phyloP scores from a whole-genome alignment of 1,140 invertebrate genomes.

The Drosophila ohnishii region DNA sequence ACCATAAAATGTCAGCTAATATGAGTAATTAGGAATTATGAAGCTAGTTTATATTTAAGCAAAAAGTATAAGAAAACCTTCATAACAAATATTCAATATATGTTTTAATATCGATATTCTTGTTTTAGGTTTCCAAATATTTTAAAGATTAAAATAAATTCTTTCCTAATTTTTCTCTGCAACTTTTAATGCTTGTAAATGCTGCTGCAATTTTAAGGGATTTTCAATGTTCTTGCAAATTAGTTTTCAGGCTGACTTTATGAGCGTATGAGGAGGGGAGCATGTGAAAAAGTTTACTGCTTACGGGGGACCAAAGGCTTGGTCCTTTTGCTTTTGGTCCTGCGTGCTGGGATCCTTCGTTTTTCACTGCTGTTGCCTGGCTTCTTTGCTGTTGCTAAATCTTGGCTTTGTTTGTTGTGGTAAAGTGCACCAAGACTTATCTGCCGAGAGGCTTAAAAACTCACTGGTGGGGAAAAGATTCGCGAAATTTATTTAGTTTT shows the following conservation, averaged over 20 bases:
- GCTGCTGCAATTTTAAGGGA: slow-evolving; percentile 58
- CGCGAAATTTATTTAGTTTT: slow-evolving; percentile 7
- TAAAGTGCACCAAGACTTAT: slow-evolving; percentile 9
- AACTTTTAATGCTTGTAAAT: slow-evolving; percentile 14
- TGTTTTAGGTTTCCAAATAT: no score
- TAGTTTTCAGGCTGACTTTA: slow-evolving; percentile 61
- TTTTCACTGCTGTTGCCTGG: slow-evolving; percentile 19
- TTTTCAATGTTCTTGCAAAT: slow-evolving; percentile 76
- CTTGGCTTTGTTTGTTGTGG: slow-evolving; percentile 26
- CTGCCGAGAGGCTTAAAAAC: slow-evolving; percentile 9
- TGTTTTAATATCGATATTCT: no score
- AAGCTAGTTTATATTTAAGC: neutral
- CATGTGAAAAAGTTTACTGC: slow-evolving; percentile 67
- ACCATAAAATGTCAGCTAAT: neutral
- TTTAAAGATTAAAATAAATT: neutral
- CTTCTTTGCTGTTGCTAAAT: slow-evolving; percentile 24
- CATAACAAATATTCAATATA: neutral
- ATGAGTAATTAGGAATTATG: neutral
- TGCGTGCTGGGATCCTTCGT: neutral
- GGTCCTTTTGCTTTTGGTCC: slow-evolving; percentile 2
- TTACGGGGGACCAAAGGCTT: slow-evolving; percentile 5
- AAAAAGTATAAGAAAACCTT: neutral
- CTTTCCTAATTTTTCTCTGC: neutral
- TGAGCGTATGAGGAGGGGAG: slow-evolving; percentile 8
- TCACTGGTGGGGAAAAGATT: slow-evolving; percentile 1